These are phyloP conservation scores for Pangasius sanitwongsei DNA, from an alignment of 2,797 vertebrate genomes.

Conservation along the genomic window DNA sequence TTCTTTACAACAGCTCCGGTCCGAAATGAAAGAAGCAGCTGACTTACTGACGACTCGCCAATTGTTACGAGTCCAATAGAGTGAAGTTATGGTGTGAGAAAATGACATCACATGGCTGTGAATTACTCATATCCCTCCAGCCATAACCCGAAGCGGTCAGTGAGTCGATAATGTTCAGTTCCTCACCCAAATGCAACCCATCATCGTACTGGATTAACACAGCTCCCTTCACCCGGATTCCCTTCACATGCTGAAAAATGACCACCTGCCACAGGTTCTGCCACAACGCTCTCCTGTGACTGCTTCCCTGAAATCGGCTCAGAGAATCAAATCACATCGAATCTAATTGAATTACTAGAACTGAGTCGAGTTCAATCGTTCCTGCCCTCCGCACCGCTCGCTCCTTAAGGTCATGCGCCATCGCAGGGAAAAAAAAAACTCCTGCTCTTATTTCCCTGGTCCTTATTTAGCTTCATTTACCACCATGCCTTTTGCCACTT, in stretches of 20 bases:
- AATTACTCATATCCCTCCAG: not conserved
- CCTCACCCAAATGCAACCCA: not conserved
- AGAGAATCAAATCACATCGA: constrained; percentile 5
- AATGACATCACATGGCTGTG: not conserved
- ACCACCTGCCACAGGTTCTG: not conserved
- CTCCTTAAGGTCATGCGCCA: not conserved
- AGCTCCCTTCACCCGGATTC: not conserved
- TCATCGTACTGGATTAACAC: not conserved
- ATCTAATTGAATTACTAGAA: not conserved
- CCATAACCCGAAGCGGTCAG: not conserved
- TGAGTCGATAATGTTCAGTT: not conserved
- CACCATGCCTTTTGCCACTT: not conserved
- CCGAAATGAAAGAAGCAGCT: too few species aligned
- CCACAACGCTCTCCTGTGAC: not conserved
- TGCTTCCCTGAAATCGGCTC: not conserved
- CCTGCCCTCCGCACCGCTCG: not conserved
- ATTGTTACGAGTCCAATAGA: not conserved
- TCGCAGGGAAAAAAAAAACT: not conserved
- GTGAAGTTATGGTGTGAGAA: not conserved
- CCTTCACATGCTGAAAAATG: not conserved
- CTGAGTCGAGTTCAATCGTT: not conserved
- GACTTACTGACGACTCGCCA: not conserved
- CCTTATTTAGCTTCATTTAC: not conserved
- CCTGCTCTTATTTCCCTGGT: not conserved
- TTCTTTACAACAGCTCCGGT: not conserved